Evolutionary conservation across 92 coral and sea anemone genomes (phyloP).

Genomic region (Palythoa grandis): DNA sequence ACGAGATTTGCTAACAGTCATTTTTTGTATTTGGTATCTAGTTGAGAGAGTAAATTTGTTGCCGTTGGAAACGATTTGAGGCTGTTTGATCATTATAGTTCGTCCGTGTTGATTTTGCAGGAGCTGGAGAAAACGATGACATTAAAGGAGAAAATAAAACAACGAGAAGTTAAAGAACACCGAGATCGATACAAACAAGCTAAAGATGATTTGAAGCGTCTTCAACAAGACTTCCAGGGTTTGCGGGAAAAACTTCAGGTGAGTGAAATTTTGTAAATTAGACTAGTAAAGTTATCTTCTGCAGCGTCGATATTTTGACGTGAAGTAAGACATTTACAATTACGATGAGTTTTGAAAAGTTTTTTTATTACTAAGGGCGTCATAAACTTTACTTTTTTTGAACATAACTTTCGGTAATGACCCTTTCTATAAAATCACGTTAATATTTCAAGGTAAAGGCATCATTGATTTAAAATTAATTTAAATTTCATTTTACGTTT

Average conservation of each 20-base stretch:
- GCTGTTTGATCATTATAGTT: background rate
- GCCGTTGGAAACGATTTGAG: background rate
- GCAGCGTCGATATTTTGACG: background rate
- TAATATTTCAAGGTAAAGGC: too few relatives aligned
- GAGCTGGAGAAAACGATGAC: constrained; percentile 85
- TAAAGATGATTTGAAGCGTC: constrained; percentile 61
- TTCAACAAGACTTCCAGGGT: constrained; percentile 72
- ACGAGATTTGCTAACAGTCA: background rate
- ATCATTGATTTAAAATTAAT: too few relatives aligned
- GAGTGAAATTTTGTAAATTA: background rate
- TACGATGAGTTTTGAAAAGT: too few relatives aligned
- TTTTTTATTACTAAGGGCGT: too few relatives aligned
- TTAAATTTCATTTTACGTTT: too few relatives aligned
- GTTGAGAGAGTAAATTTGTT: background rate
- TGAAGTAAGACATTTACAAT: too few relatives aligned
- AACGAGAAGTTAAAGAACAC: constrained; percentile 88
- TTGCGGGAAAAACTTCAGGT: constrained; percentile 87
- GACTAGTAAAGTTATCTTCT: background rate
- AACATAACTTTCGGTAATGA: too few relatives aligned
- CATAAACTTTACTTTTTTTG: too few relatives aligned
- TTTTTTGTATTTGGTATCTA: background rate
- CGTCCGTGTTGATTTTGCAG: constrained; percentile 50
- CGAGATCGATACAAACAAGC: constrained; percentile 80
- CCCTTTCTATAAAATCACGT: too few relatives aligned
- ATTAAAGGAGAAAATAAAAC: constrained; percentile 85